Evolutionary conservation across 2,888 invertebrate species (phyloP), one percentile per base, ranked within the genome.

Genomic region (Urechis unicinctus): DNA sequence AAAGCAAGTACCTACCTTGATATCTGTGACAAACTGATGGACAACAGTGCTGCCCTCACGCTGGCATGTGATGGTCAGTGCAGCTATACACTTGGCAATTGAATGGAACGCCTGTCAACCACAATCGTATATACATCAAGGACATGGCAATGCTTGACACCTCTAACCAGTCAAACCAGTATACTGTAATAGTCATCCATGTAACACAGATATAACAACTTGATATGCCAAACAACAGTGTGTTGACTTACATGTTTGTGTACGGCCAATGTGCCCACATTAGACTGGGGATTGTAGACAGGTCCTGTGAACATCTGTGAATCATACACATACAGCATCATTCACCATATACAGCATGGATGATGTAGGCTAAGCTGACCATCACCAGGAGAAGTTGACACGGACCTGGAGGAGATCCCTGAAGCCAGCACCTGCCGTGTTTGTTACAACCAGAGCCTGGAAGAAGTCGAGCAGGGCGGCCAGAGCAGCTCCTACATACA

Each of bases 11-110:
- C 9, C 17, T 55, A 74, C 74, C 66, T 71, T 73, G n/a, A 79
- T 70, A 64, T 79, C 78, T 57, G 68, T 68, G 24, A 79, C 70
- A 65, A 79, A 79, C 63, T 77, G 74, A 30, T 69, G 69, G 43
- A 81, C 78, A 29, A 81, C 79, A 21, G 83, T 82, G 25, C 85
- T 79, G 1, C 88, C 88, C 71, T 88, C 87, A 41, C 83, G 79
- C 3, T 84, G 84, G 72, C 88, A 88, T 49, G 87, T 86, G 5
- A 90, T 86, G 17, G 92, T 92, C 54, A 97, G 84, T 0, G 93
- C 91, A 4, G 96, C 95, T 53, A 95, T 91, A 78, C 94, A 95
- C 78, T 96, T 95, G 4, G 97, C 95, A 68, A 97, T 83, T 26
- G 95, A 95, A 79, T 94, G 91, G 81, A 90, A 95, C 22, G 95